A percentile compares a stretch with the other conserved stretches of the same genome.
These are phyloP conservation scores for Sula dactylatra DNA, from an alignment of 2,113 vertebrate species.

Conservation along the genomic window DNA sequence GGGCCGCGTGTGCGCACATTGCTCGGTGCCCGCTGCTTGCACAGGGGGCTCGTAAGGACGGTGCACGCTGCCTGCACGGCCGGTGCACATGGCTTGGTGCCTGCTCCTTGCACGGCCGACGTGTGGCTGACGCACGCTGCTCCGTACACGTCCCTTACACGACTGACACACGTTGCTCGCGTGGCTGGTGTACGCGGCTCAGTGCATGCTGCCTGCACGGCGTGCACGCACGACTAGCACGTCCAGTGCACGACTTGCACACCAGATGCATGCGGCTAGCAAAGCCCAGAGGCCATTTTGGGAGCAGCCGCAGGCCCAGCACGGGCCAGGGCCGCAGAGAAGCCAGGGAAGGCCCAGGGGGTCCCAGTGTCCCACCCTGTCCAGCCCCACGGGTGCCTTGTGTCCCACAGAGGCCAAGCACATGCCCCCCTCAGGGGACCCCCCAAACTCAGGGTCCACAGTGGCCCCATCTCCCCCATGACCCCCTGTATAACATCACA, in stretches of 20 bases:
- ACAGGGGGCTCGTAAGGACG: too few relatives aligned
- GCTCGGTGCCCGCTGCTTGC: background rate
- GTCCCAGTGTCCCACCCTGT: background rate
- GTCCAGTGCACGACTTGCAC: background rate
- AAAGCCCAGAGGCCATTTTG: background rate
- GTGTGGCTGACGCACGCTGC: background rate
- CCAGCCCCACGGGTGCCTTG: too few relatives aligned
- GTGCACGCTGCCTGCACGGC: background rate
- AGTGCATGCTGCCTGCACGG: background rate
- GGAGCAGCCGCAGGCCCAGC: background rate
- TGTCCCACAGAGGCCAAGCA: background rate
- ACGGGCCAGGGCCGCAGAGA: rapidly evolving
- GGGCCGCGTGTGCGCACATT: background rate
- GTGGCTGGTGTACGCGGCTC: background rate
- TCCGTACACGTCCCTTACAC: background rate
- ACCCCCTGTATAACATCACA: background rate
- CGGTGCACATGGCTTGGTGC: background rate
- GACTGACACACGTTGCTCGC: background rate
- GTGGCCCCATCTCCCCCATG: background rate
- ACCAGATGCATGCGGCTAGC: background rate
- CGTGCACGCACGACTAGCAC: rapidly evolving
- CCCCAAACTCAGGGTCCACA: rapidly evolving
- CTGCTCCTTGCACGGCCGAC: background rate
- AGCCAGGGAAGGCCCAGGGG: background rate
- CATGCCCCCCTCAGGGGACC: rapidly evolving